phyloP scores from a whole-genome alignment of 2,113 vertebrate genomes.

The Pollimyrus isidori region DNA sequence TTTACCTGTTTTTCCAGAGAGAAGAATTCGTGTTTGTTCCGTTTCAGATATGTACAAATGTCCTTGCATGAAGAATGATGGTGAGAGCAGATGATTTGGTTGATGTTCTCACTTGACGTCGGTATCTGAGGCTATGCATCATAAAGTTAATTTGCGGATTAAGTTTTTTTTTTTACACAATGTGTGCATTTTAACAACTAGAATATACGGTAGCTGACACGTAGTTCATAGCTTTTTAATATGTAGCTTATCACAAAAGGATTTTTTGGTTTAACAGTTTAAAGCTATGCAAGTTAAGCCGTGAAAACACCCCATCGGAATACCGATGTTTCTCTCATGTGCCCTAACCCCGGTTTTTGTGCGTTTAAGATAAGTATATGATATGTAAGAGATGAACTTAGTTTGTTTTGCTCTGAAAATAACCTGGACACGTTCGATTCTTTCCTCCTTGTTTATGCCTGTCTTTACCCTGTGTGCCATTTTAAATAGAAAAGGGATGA shows the following conservation, averaged over 20 bases:
- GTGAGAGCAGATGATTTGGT: conserved; percentile 60
- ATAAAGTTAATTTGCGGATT: conserved; percentile 30
- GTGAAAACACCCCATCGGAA: conserved; percentile 26
- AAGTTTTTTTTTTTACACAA: conserved; percentile 13
- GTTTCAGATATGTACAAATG: conserved; percentile 30
- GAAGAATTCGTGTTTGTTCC: conserved; percentile 34
- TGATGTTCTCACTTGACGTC: conserved; percentile 64
- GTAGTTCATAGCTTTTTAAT: conserved; percentile 36
- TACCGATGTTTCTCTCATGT: conserved; percentile 25
- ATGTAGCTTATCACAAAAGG: conserved; percentile 46
- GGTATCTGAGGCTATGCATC: conserved; percentile 42
- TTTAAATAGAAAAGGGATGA: conserved; percentile 52
- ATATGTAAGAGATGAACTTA: conserved; percentile 21
- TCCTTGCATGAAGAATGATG: conserved; percentile 53
- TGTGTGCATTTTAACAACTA: conserved; percentile 21
- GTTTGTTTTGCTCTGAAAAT: conserved; percentile 38
- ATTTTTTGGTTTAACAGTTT: conserved; percentile 42
- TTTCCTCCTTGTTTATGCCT: conserved; percentile 42
- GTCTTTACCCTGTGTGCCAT: conserved; percentile 69
- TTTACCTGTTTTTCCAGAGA: conserved; percentile 35
- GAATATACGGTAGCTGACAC: conserved; percentile 36
- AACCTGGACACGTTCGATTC: conserved; percentile 34
- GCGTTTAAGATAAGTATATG: conserved; percentile 9
- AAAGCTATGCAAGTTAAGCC: conserved; percentile 64
- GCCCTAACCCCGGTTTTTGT: conserved; percentile 31